A percentile compares a stretch with the other conserved stretches of the same genome.
Evolutionary conservation across 2,888 invertebrate genomes (phyloP).

Genomic region (Periphyllus acericola): DNA sequence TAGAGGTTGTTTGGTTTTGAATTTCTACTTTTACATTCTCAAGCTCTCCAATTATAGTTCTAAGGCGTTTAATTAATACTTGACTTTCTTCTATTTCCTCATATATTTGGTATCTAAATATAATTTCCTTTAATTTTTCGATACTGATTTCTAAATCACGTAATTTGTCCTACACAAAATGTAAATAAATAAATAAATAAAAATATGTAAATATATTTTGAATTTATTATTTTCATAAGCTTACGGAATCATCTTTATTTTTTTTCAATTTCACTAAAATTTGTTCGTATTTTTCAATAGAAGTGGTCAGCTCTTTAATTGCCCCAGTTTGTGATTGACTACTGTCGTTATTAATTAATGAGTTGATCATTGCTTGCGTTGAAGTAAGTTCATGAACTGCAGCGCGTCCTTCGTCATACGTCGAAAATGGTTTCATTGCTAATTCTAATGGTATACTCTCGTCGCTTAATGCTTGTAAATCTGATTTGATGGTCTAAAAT

Average conservation of each 20-base stretch:
- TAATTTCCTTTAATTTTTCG: slow-evolving; percentile 10
- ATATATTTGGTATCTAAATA: not conserved
- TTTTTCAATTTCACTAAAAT: not conserved
- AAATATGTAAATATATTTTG: not conserved
- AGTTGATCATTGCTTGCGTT: slow-evolving; percentile 20
- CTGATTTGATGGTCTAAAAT: slow-evolving; percentile 44
- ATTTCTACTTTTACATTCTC: not conserved
- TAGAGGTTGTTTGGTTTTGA: not conserved
- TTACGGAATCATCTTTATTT: slow-evolving; percentile 16
- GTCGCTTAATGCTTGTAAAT: slow-evolving; percentile 38
- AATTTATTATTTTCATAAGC: not conserved
- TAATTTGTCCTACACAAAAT: slow-evolving; percentile 6
- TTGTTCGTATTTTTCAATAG: not conserved
- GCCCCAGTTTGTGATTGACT: not conserved
- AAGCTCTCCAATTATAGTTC: not conserved
- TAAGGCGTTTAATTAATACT: slow-evolving; percentile 11
- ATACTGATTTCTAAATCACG: not conserved
- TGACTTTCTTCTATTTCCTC: slow-evolving; percentile 33
- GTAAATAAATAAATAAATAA: not conserved
- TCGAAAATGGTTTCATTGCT: slow-evolving; percentile 29
- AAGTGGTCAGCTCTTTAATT: slow-evolving; percentile 2
- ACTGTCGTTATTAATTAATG: slow-evolving; percentile 7
- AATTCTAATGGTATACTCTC: slow-evolving; percentile 47
- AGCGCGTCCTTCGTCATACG: slow-evolving; percentile 23
- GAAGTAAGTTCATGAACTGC: slow-evolving; percentile 40